These are phyloP conservation scores for Erythrocercus mccallii DNA, from an alignment of 2,113 vertebrate species.

Conservation along the genomic window DNA sequence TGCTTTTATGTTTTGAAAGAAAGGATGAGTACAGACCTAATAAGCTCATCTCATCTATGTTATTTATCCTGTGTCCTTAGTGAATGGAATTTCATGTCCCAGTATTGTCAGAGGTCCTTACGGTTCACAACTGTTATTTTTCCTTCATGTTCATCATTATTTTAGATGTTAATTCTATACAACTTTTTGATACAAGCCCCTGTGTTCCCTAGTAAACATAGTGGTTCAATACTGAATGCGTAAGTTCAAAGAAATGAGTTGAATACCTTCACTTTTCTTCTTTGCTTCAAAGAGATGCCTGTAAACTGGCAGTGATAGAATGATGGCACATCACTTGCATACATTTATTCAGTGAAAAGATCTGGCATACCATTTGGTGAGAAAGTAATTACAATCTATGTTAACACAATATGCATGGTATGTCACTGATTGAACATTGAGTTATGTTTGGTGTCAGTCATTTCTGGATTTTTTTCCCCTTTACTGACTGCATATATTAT, in stretches of 20 bases:
- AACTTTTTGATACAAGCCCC: background rate
- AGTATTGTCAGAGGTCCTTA: background rate
- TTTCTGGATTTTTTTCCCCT: background rate
- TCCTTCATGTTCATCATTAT: background rate
- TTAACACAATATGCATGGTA: slow-evolving; percentile 42
- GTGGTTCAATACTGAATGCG: background rate
- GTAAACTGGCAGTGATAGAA: slow-evolving; percentile 12
- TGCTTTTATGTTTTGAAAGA: background rate
- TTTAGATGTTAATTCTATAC: background rate
- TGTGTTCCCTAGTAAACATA: background rate
- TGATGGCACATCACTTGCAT: background rate
- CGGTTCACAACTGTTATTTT: background rate
- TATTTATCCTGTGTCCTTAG: background rate
- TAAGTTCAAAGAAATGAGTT: background rate
- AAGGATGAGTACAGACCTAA: background rate
- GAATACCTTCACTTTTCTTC: background rate
- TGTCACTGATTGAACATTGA: slow-evolving; percentile 9
- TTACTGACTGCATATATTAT: background rate
- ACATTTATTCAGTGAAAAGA: slow-evolving; percentile 31
- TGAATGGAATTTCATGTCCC: background rate
- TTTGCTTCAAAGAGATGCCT: background rate
- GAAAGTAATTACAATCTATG: slow-evolving; percentile 41
- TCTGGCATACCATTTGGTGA: slow-evolving; percentile 55
- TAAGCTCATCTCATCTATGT: background rate
- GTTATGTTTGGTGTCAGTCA: slow-evolving; percentile 52